These are phyloP conservation scores for Strongylocentrotus purpuratus DNA, from an alignment of 35 echinoderm and acorn worm genomes.

Conservation along the genomic window DNA sequence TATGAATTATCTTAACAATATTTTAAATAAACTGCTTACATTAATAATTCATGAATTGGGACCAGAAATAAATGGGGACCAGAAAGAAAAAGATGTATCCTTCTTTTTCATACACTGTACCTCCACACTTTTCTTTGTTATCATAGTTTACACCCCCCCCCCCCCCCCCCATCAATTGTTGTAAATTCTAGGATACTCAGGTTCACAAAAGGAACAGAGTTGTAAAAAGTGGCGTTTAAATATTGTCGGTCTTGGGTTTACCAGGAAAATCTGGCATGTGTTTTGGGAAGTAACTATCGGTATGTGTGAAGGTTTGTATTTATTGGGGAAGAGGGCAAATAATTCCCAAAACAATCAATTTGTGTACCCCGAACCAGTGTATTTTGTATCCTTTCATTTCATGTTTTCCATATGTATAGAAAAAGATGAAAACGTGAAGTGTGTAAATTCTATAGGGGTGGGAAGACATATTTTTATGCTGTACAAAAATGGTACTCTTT, in stretches of 20 bases:
- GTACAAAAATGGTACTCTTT: slow-evolving; percentile 11
- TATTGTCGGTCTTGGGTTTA: neutral
- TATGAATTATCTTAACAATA: too few species aligned
- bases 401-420: neutral
- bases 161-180: neutral
- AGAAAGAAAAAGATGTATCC: too few species aligned
- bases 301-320: neutral
- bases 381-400: neutral
- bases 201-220: neutral
- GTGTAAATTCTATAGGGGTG: neutral
- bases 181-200: neutral
- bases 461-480: slow-evolving; percentile 11
- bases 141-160: neutral
- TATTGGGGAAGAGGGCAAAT: neutral
- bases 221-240: too few species aligned
- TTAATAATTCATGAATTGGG: too few species aligned
- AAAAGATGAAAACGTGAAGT: neutral
- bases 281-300: neutral
- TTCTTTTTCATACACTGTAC: too few species aligned
- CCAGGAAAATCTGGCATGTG: neutral
- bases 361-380: neutral
- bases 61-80: too few species aligned
- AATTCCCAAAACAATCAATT: neutral
- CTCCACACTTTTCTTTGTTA: too few species aligned
- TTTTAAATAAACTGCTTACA: too few species aligned